Percentiles rank a stretch among this genome's conserved stretches.
These are phyloP conservation scores for Pardalotus punctatus DNA, from an alignment of 2,113 vertebrate genomes.

Conservation along the genomic window DNA sequence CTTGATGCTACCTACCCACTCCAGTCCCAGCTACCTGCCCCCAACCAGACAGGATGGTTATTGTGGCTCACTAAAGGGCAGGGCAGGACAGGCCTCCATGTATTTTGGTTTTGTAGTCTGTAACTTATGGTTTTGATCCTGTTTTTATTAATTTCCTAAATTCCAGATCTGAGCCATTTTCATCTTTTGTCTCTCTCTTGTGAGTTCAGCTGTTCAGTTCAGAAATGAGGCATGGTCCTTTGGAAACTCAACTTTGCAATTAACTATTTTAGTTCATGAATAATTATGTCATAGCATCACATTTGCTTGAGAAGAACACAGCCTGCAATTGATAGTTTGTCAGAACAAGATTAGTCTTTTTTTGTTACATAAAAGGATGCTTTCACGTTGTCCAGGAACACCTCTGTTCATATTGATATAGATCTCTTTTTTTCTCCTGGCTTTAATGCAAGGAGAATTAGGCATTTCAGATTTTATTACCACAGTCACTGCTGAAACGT, in stretches of 20 bases:
- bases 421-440: neutral
- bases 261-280: neutral
- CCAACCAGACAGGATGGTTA: neutral
- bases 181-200: neutral
- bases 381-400: neutral
- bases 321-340: neutral
- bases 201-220: neutral
- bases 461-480: constrained; percentile 40
- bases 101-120: neutral
- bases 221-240: neutral
- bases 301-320: neutral
- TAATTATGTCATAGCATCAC: neutral
- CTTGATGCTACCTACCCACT: fast-evolving
- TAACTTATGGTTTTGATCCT: neutral
- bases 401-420: neutral
- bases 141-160: neutral
- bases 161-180: neutral
- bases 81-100: neutral
- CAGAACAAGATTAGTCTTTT: neutral
- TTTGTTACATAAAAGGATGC: neutral
- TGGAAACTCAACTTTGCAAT: neutral
- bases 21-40: neutral
- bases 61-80: neutral
- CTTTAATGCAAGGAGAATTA: neutral
- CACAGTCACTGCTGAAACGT: neutral